Conservation (phyloP, 2,888 invertebrate genomes). For the Chymomyza caudatula region DNA sequence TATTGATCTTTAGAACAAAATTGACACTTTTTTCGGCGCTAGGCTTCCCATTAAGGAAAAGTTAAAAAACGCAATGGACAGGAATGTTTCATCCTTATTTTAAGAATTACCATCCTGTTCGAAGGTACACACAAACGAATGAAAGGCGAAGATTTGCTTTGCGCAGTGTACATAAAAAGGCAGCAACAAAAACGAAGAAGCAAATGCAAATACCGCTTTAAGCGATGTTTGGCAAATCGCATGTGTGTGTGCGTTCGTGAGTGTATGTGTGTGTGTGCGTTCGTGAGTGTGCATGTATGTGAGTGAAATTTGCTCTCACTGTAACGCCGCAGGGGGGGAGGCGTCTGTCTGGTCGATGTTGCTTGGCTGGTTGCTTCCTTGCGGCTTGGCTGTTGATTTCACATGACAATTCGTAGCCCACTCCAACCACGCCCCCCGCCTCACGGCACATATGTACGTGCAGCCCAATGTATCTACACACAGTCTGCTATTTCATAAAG, state of each 20-base stretch:
- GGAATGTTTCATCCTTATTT: too few relatives aligned
- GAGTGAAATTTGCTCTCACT: neutral
- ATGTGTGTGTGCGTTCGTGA: slow-evolving; percentile 5
- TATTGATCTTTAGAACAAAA: too few relatives aligned
- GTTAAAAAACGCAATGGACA: too few relatives aligned
- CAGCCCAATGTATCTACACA: slow-evolving; percentile 16
- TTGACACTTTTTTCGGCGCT: too few relatives aligned
- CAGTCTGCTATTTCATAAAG: slow-evolving; percentile 26
- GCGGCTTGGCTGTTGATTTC: slow-evolving; percentile 48
- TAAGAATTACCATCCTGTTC: too few relatives aligned
- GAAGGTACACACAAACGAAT: too few relatives aligned
- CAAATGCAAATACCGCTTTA: slow-evolving; percentile 41
- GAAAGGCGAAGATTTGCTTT: neutral
- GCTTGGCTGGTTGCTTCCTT: neutral
- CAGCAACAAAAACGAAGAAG: neutral
- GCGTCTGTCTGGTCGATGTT: neutral
- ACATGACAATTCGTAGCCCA: slow-evolving; percentile 47
- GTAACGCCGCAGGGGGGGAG: neutral
- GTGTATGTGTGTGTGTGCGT: slow-evolving; percentile 15
- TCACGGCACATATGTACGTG: neutral
- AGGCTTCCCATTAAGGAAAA: too few relatives aligned
- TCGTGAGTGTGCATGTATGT: neutral
- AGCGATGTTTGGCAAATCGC: slow-evolving; percentile 40
- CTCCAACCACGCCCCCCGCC: neutral
- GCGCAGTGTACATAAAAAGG: neutral